A percentile compares a stretch with the other conserved stretches of the same genome.
phyloP scores from a whole-genome alignment of 2,113 vertebrate genomes.

The Hippocampus zosterae region DNA sequence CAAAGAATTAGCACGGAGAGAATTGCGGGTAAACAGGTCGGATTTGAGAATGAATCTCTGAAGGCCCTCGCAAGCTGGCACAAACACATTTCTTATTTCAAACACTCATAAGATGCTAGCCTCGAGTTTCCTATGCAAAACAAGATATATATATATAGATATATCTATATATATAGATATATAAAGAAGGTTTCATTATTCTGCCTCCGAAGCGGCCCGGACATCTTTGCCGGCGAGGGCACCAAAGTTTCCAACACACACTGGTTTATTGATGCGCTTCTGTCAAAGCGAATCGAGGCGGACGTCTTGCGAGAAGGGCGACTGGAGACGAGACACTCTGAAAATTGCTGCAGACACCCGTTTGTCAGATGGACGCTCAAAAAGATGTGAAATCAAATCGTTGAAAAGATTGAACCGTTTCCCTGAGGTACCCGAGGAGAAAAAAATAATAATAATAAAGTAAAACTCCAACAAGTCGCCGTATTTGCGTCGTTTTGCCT shows the following conservation, averaged over 20 bases:
- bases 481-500: neutral
- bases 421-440: no score
- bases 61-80: no score
- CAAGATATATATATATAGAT: neutral
- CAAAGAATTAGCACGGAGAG: no score
- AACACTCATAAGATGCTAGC: neutral
- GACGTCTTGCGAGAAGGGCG: neutral
- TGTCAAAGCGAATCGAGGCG: neutral
- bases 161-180: neutral
- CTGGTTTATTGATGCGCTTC: slow-evolving; percentile 8
- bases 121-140: neutral
- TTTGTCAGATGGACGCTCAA: neutral
- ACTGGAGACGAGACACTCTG: neutral
- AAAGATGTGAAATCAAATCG: neutral
- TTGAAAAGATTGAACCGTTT: neutral
- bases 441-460: no score
- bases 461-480: no score
- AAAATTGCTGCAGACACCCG: neutral
- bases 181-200: no score
- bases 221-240: neutral
- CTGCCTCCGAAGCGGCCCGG: neutral
- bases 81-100: slow-evolving; percentile 2
- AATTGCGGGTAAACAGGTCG: no score
- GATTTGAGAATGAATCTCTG: neutral
- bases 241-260: neutral